phyloP scores from a whole-genome alignment of 92 coral and sea anemone genomes.

The Pocillopora grandis region DNA sequence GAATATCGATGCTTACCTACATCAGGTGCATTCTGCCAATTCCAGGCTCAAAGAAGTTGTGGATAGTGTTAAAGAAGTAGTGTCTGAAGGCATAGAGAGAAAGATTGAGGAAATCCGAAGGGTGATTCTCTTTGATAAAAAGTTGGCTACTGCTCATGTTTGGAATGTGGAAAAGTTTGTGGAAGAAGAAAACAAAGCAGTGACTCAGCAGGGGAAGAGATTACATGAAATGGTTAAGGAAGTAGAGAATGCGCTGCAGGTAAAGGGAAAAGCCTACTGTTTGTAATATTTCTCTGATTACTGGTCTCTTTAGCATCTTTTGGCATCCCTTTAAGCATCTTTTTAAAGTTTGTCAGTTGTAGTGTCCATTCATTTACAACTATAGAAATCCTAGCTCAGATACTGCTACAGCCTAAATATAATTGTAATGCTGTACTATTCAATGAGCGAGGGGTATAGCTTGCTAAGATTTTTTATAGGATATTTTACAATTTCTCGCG shows the following conservation, averaged over 20 bases:
- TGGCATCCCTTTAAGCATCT: too few species aligned
- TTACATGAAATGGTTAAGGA: constrained; percentile 83
- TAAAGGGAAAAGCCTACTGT: background rate
- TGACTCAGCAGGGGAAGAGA: constrained; percentile 65
- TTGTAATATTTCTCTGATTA: too few species aligned
- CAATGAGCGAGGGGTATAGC: too few species aligned
- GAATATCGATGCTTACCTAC: constrained; percentile 97
- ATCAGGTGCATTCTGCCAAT: constrained; percentile 96
- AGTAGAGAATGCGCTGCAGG: constrained; percentile 97
- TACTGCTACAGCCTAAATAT: too few species aligned
- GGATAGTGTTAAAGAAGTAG: constrained; percentile 76
- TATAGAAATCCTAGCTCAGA: too few species aligned
- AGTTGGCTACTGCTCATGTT: constrained; percentile 74
- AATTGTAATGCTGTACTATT: too few species aligned
- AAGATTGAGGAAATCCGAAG: constrained; percentile 70
- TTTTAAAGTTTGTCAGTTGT: too few species aligned
- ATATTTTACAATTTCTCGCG: too few species aligned
- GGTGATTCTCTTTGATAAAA: constrained; percentile 86
- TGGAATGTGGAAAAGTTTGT: constrained; percentile 85
- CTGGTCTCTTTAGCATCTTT: too few species aligned
- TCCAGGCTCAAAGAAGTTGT: constrained; percentile 81
- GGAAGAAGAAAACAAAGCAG: constrained; percentile 66
- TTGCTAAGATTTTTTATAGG: too few species aligned
- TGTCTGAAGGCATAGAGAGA: constrained; percentile 70
- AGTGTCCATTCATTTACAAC: too few species aligned